These are phyloP conservation scores for Ormyrus rosae DNA, from an alignment of 2,888 invertebrate genomes.

Conservation along the genomic window DNA sequence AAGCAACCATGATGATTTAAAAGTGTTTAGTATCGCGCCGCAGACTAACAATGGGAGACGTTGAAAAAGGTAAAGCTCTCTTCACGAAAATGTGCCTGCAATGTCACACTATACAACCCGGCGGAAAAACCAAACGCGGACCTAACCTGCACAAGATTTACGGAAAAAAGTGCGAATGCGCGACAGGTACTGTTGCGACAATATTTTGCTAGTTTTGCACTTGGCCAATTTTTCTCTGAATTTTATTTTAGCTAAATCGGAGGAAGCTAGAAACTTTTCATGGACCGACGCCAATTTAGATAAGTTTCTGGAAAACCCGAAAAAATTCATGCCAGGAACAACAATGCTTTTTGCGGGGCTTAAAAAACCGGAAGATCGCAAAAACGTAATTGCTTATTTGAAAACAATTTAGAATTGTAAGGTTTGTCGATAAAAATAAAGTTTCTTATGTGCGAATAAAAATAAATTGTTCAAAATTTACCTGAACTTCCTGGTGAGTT, in stretches of 20 bases:
- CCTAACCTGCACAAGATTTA: constrained; percentile 84
- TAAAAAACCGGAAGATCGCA: constrained; percentile 82
- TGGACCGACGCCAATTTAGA: constrained; percentile 83
- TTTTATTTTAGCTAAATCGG: not conserved
- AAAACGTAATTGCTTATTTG: constrained; percentile 82
- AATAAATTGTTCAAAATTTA: constrained; percentile 50
- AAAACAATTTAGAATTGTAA: constrained; percentile 67
- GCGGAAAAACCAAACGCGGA: constrained; percentile 83
- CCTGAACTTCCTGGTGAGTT: constrained; percentile 84
- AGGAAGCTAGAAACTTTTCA: constrained; percentile 69
- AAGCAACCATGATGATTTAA: no score
- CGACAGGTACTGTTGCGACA: constrained; percentile 43
- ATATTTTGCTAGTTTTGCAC: no score
- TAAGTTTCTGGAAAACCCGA: constrained; percentile 83
- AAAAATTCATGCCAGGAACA: constrained; percentile 85
- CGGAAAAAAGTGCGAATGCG: constrained; percentile 74
- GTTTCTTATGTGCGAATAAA: constrained; percentile 26
- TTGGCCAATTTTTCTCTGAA: not conserved
- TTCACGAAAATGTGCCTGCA: constrained; percentile 82
- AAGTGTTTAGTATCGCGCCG: no score
- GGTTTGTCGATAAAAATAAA: not conserved
- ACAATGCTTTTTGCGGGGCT: constrained; percentile 86
- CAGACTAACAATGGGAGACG: constrained; percentile 77
- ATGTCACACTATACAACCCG: constrained; percentile 83
- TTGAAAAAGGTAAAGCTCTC: constrained; percentile 82